Evolutionary conservation across 2,888 invertebrate species (phyloP).

Genomic region (Cryptus viduatorius): DNA sequence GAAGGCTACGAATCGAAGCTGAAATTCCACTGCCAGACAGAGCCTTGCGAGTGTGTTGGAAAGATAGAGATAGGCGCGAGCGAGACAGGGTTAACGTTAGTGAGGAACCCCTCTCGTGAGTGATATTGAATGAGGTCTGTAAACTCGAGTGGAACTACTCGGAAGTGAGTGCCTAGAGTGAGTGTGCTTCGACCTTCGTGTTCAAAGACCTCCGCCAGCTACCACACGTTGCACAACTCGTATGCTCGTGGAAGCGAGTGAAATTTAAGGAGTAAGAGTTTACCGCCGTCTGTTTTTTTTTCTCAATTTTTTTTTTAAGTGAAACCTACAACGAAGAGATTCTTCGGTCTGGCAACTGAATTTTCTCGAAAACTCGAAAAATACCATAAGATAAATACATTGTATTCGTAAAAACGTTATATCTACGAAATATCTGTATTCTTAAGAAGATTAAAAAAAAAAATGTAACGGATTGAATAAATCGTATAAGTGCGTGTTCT

Average conservation of each 20-base stretch:
- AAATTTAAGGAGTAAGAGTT: conserved; percentile 35
- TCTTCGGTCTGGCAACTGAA: background rate
- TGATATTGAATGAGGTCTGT: conserved; percentile 65
- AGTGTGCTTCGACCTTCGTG: conserved; percentile 56
- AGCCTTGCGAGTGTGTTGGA: conserved; percentile 7
- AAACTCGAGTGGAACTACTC: conserved; percentile 66
- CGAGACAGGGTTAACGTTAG: conserved; percentile 21
- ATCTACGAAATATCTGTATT: background rate
- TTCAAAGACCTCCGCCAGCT: conserved; percentile 42
- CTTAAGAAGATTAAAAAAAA: background rate
- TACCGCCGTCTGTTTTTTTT: background rate
- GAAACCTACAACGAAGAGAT: background rate
- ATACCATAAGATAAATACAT: background rate
- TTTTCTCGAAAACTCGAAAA: background rate
- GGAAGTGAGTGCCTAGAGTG: conserved; percentile 62
- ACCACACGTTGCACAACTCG: conserved; percentile 31
- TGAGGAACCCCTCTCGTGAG: conserved; percentile 51
- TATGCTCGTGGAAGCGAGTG: conserved; percentile 31
- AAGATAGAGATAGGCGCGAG: conserved; percentile 1
- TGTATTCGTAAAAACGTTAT: background rate
- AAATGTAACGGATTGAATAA: background rate
- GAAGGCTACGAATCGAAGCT: background rate
- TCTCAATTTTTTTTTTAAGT: background rate
- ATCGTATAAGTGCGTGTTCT: background rate
- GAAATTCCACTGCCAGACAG: conserved; percentile 51